These are phyloP conservation scores for Mactra quadrangularis DNA, from an alignment of 1,140 invertebrate species.

Conservation along the genomic window DNA sequence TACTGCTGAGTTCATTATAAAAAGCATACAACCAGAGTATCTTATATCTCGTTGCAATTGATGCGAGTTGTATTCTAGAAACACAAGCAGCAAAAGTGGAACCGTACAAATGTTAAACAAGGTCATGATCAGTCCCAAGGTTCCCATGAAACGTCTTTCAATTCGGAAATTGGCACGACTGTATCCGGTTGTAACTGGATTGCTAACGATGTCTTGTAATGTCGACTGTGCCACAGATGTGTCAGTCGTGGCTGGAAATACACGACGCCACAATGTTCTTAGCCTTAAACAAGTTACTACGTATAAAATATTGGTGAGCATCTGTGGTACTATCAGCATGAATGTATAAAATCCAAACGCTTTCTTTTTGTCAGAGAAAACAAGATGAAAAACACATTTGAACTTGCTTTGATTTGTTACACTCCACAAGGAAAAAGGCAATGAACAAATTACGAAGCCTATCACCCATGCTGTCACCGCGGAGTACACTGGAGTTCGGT, in stretches of 20 bases:
- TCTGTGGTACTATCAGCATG: neutral
- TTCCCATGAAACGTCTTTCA: neutral
- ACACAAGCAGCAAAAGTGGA: neutral
- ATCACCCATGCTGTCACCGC: neutral
- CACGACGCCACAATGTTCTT: constrained; percentile 4
- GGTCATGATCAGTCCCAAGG: neutral
- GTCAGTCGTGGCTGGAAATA: neutral
- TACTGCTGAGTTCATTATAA: constrained; percentile 17
- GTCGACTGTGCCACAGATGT: neutral
- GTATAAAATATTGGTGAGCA: constrained; percentile 17
- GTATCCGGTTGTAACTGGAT: neutral
- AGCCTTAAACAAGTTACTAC: neutral
- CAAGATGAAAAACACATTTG: neutral
- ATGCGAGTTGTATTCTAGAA: neutral
- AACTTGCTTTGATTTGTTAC: neutral
- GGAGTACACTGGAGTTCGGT: neutral
- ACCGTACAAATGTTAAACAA: constrained; percentile 23
- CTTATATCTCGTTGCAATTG: neutral
- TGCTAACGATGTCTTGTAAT: neutral
- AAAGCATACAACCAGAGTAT: constrained; percentile 6
- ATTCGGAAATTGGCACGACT: constrained; percentile 3
- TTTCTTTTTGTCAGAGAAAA: neutral
- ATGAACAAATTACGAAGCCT: neutral
- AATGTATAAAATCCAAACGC: neutral
- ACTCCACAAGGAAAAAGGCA: neutral